Conservation (phyloP, 2,113 vertebrate species). For the Charina bottae region DNA sequence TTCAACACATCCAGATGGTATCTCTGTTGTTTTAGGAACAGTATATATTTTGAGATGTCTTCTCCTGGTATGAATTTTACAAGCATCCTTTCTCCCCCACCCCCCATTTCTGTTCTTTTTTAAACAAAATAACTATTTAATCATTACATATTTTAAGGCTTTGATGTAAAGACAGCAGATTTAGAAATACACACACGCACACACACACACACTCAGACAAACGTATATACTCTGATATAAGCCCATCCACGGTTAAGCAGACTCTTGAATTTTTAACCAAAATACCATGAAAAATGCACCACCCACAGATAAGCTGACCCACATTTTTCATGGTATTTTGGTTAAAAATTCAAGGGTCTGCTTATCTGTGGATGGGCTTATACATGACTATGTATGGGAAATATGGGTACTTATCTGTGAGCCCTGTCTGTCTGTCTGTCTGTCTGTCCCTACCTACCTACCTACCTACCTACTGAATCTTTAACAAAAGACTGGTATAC, state of each 20-base stretch:
- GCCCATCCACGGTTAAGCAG: not conserved
- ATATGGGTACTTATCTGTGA: no score
- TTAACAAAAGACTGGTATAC: not conserved
- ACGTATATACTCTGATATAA: not conserved
- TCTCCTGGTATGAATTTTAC: not conserved
- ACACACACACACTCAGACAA: no score
- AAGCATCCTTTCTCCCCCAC: not conserved
- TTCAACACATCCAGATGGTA: not conserved
- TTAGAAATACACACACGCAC: not conserved
- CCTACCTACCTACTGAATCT: no score
- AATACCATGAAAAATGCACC: not conserved
- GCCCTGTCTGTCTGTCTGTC: no score
- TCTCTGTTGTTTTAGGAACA: not conserved
- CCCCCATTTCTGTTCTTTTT: not conserved
- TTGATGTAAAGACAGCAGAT: not conserved
- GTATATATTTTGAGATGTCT: not conserved
- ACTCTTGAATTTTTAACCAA: not conserved
- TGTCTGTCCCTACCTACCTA: no score
- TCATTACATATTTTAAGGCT: not conserved
- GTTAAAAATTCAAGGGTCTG: not conserved
- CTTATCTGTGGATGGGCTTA: not conserved
- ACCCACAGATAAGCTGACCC: not conserved
- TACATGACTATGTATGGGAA: not conserved
- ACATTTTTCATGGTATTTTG: not conserved
- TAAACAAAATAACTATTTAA: not conserved